A percentile compares a stretch with the other conserved stretches of the same genome.
These are phyloP conservation scores for Phocoena phocoena DNA, from an alignment of 2,113 vertebrate genomes.

Conservation along the genomic window DNA sequence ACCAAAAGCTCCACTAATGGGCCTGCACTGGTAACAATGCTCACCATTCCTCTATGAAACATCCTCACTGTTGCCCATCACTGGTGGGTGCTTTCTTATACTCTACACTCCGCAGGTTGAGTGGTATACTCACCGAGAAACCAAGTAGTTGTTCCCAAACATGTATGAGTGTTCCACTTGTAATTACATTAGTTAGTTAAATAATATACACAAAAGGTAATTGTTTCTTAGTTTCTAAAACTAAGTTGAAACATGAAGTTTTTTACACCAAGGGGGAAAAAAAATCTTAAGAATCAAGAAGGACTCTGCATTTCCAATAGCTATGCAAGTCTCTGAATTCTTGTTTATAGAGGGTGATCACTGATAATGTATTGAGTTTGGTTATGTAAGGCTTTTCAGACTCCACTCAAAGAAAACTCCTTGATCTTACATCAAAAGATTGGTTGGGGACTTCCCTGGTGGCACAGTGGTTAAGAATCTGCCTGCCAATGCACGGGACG, in stretches of 20 bases:
- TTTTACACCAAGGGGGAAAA: background rate
- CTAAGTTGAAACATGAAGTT: background rate
- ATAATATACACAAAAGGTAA: background rate
- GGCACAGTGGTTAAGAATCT: too few species aligned
- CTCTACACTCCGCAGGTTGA: background rate
- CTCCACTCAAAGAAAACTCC: background rate
- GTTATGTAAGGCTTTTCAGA: background rate
- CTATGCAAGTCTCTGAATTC: background rate
- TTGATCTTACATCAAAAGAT: background rate
- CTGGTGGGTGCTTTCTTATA: background rate
- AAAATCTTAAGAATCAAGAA: background rate
- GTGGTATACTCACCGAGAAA: background rate
- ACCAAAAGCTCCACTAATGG: background rate
- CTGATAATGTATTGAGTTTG: background rate
- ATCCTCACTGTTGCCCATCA: fast-evolving
- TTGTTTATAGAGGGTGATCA: background rate
- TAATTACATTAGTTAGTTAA: background rate
- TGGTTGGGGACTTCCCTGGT: background rate
- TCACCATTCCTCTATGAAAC: background rate
- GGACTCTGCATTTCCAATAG: background rate
- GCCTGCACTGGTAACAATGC: fast-evolving
- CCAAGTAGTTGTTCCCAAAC: background rate
- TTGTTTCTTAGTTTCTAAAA: conserved; percentile 2
- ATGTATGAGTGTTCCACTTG: background rate
- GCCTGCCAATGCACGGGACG: too few species aligned